Evolutionary conservation across 2,888 invertebrate species (phyloP).

Genomic region (Labia minor): DNA sequence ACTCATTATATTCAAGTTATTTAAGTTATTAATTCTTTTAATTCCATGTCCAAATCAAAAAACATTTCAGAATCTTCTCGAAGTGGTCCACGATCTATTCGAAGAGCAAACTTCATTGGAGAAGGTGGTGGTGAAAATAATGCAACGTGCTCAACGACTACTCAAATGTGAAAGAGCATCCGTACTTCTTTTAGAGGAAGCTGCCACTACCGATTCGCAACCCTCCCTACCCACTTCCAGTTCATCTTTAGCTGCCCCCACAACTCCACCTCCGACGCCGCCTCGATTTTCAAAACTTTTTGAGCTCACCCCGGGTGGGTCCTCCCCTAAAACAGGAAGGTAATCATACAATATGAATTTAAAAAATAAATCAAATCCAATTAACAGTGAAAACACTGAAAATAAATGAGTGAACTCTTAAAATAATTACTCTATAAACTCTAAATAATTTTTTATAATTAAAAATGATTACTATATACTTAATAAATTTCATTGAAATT

Average conservation of each 20-base stretch:
- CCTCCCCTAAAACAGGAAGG: background rate
- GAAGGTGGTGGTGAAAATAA: constrained; percentile 40
- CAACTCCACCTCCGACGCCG: background rate
- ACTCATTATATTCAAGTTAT: background rate
- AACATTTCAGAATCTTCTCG: constrained; percentile 42
- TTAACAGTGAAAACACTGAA: no score
- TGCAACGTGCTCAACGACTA: constrained; percentile 41
- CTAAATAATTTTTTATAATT: no score
- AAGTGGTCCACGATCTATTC: constrained; percentile 43
- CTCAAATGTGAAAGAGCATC: constrained; percentile 42
- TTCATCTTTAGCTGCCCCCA: background rate
- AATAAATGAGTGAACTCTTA: no score
- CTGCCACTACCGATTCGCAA: constrained; percentile 31
- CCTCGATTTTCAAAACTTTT: constrained; percentile 34
- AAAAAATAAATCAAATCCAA: no score
- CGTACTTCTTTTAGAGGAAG: constrained; percentile 39
- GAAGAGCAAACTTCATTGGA: constrained; percentile 43
- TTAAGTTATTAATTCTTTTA: no score
- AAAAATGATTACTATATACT: no score
- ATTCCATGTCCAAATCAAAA: no score
- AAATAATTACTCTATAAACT: no score
- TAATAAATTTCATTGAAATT: no score
- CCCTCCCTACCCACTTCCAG: no score
- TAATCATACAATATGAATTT: no score
- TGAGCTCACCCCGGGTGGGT: constrained; percentile 30